Evolutionary conservation across 2,113 vertebrate genomes (phyloP), one percentile per base, ranked within the genome.

Genomic region (Chloropsis cyanopogon): DNA sequence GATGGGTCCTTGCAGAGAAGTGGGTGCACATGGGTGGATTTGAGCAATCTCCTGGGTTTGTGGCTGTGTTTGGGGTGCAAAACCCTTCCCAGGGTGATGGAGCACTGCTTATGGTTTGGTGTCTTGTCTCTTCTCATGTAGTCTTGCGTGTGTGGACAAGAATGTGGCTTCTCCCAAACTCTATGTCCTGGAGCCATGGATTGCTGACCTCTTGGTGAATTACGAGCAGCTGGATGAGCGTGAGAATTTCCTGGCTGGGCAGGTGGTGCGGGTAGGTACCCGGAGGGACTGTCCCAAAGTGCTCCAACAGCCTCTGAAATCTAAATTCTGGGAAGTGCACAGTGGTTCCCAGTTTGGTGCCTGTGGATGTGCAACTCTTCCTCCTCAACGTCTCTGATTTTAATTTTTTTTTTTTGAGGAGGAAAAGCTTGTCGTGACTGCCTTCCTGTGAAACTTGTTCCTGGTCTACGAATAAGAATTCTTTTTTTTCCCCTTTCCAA

Each of bases 181-280:
- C 22, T 95, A 87, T 0, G 14, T 89, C 37, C 19, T 96, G 41
- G 82, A 94, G 90, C 96, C 96, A 2, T 96, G 96, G 96, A 91
- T 96, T 10, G 9, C 28, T 13, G 47, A 89, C 57, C 92, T 96
- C 33, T 17, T 96, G 90, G 14, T 91, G 84, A 96, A 95, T 31
- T 92, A 82, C 0, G 90, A 96, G 37, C 92, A 56, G 17, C 10
- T 14, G 26, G 65, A 85, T 25, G 14, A 42, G n/a, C 57, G 0
- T 12, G 90, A 94, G 73, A 85, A 89, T 31, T 75, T 93, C 13
- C 41, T 96, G 90, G 92, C 95, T 2, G 96, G 95, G 53, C 95
- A 96, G 81, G 92, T 96, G 39, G 69, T 96, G 41, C 73, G 44
- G 86, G 96, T 96, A 53, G 19, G 96, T 93, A 73, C 31, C 4